Percentiles rank a stretch among this genome's conserved stretches.
phyloP scores from a whole-genome alignment of 2,113 vertebrate genomes.

The Machaerirhynchus nigripectus region DNA sequence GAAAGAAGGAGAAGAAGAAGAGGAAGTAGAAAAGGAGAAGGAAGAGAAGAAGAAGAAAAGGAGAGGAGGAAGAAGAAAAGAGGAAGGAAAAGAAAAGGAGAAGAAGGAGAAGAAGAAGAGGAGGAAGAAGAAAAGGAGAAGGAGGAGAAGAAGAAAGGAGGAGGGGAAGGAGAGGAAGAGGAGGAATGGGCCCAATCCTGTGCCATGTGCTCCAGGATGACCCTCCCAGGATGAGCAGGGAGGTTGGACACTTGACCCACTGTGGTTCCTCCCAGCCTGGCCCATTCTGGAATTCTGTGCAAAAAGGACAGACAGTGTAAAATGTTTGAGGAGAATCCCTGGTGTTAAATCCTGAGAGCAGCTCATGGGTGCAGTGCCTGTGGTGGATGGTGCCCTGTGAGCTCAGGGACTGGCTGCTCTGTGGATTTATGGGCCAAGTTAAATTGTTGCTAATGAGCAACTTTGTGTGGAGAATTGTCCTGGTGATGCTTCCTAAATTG shows the following conservation, averaged over 20 bases:
- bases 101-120: too few relatives aligned
- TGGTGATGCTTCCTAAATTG: not conserved
- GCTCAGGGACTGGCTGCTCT: not conserved
- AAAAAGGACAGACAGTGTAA: not conserved
- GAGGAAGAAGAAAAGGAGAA: not conserved
- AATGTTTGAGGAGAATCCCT: not conserved
- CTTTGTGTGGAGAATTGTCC: not conserved
- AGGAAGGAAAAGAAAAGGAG: too few relatives aligned
- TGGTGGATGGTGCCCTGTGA: not conserved
- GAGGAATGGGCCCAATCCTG: not conserved
- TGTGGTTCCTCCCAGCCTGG: not conserved
- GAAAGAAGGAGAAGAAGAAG: not conserved
- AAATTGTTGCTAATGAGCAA: not conserved
- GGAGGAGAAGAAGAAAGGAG: rapidly evolving
- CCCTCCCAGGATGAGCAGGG: not conserved
- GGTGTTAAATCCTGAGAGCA: not conserved
- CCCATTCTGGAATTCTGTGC: not conserved
- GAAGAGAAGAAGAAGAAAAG: too few relatives aligned
- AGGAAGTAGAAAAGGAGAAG: too few relatives aligned
- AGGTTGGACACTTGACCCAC: not conserved
- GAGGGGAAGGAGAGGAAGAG: too few relatives aligned
- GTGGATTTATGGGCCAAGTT: not conserved
- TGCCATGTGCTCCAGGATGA: not conserved
- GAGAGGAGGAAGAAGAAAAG: too few relatives aligned
- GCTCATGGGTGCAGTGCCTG: not conserved